These are phyloP conservation scores for Xestia sexstrigata DNA, from an alignment of 2,888 invertebrate genomes.

Conservation along the genomic window DNA sequence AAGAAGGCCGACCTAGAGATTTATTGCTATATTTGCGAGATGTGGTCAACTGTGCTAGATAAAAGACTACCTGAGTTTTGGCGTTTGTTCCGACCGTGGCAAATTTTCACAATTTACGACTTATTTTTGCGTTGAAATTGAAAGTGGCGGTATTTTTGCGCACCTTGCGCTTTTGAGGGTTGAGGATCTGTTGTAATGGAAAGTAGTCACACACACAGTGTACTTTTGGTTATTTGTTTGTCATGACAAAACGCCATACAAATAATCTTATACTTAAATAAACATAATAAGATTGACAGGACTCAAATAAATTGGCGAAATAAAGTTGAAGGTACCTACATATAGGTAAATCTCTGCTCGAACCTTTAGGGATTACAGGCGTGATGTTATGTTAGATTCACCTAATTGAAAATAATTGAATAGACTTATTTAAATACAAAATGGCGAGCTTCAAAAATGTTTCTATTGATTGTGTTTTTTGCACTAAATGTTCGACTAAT, in stretches of 20 bases:
- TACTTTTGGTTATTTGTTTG: constrained; percentile 20
- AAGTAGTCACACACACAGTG: not conserved
- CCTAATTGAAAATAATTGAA: not conserved
- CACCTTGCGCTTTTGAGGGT: constrained; percentile 56
- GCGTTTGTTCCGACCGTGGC: constrained; percentile 73
- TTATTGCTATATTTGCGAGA: constrained; percentile 84
- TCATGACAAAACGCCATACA: not conserved
- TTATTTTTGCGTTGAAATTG: constrained; percentile 79
- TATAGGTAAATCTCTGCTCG: not conserved
- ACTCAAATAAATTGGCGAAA: not conserved
- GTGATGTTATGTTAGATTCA: not conserved
- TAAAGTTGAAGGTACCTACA: not conserved
- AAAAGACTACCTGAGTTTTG: constrained; percentile 78
- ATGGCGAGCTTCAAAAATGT: not conserved
- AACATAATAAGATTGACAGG: not conserved
- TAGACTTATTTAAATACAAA: not conserved
- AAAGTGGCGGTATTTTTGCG: constrained; percentile 76
- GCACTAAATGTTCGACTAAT: not conserved
- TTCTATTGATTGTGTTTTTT: not conserved
- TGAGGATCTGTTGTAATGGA: constrained; percentile 31
- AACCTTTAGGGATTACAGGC: not conserved
- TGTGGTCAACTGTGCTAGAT: constrained; percentile 81
- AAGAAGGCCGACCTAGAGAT: constrained; percentile 87
- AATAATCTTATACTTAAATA: not conserved
- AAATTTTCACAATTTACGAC: constrained; percentile 79